These are phyloP conservation scores for Vespertilio murinus DNA, from an alignment of 2,797 vertebrate genomes.

Conservation along the genomic window DNA sequence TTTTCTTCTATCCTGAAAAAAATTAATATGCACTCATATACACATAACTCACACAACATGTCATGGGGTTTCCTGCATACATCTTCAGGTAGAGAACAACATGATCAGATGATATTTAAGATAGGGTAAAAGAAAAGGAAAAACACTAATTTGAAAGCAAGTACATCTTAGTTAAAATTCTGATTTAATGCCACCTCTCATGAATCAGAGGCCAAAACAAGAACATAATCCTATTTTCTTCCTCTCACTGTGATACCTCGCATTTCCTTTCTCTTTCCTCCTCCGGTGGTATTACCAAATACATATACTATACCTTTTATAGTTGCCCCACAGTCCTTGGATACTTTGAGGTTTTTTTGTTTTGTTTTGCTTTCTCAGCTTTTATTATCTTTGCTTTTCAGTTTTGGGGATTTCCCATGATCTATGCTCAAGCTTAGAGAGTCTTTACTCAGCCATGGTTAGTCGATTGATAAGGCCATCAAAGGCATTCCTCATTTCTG, in stretches of 20 bases:
- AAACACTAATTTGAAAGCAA: neutral
- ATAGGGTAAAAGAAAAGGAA: neutral
- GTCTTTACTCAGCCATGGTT: neutral
- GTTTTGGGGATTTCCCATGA: neutral
- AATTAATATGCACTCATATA: neutral
- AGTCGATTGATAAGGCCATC: neutral
- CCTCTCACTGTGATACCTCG: neutral
- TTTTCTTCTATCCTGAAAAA: neutral
- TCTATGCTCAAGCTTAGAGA: neutral
- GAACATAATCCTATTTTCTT: neutral
- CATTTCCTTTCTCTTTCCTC: neutral
- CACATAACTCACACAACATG: neutral
- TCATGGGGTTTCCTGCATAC: neutral
- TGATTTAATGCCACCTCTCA: neutral
- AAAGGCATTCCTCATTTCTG: neutral
- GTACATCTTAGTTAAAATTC: neutral
- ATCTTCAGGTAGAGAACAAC: neutral
- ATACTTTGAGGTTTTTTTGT: neutral
- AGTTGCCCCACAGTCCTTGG: neutral
- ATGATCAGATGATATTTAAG: neutral
- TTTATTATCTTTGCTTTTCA: neutral
- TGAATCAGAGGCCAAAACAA: neutral
- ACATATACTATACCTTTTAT: fast-evolving
- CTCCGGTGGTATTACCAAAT: neutral
- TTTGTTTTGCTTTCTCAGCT: neutral